A percentile compares a stretch with the other conserved stretches of the same genome.
Conservation (phyloP, 1,140 invertebrate species). For the Zaprionus gabonicus region DNA sequence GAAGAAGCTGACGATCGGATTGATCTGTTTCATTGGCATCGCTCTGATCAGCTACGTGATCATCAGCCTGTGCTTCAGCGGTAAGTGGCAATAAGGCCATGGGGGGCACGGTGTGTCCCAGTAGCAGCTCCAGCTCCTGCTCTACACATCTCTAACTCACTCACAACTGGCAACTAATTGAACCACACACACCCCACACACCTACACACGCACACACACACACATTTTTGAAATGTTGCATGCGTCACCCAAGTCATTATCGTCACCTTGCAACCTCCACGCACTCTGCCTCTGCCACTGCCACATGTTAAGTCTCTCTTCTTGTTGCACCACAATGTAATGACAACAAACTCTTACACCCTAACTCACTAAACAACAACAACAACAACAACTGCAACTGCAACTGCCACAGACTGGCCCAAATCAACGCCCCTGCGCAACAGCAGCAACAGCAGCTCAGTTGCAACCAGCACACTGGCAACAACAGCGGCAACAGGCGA, state of each 20-base stretch:
- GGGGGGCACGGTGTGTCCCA: too few relatives aligned
- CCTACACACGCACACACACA: slow-evolving; percentile 12
- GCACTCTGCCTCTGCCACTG: slow-evolving; percentile 7
- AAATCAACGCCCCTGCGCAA: slow-evolving; percentile 63
- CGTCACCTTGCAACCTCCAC: slow-evolving; percentile 21
- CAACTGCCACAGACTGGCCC: slow-evolving; percentile 65
- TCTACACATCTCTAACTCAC: slow-evolving; percentile 58
- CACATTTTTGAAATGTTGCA: slow-evolving; percentile 31
- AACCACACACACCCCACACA: slow-evolving; percentile 7
- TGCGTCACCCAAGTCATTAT: slow-evolving; percentile 25
- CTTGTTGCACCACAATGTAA: slow-evolving; percentile 69
- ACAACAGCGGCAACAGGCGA: slow-evolving; percentile 10
- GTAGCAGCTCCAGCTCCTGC: slow-evolving; percentile 17
- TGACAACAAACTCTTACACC: slow-evolving; percentile 74
- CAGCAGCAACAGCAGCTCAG: slow-evolving; percentile 53
- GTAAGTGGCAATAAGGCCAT: slow-evolving; percentile 55
- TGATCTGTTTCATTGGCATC: slow-evolving; percentile 82
- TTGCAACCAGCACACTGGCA: slow-evolving; percentile 35
- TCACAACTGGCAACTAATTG: slow-evolving; percentile 60
- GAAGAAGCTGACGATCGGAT: slow-evolving; percentile 79
- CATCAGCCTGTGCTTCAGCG: slow-evolving; percentile 80
- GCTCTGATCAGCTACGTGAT: slow-evolving; percentile 80
- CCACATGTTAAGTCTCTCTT: slow-evolving; percentile 54
- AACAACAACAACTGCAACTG: slow-evolving; percentile 41
- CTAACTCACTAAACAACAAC: slow-evolving; percentile 69